Percentiles rank a stretch among this genome's conserved stretches.
phyloP scores from a whole-genome alignment of 2,113 vertebrate species.

The Cinclus cinclus region DNA sequence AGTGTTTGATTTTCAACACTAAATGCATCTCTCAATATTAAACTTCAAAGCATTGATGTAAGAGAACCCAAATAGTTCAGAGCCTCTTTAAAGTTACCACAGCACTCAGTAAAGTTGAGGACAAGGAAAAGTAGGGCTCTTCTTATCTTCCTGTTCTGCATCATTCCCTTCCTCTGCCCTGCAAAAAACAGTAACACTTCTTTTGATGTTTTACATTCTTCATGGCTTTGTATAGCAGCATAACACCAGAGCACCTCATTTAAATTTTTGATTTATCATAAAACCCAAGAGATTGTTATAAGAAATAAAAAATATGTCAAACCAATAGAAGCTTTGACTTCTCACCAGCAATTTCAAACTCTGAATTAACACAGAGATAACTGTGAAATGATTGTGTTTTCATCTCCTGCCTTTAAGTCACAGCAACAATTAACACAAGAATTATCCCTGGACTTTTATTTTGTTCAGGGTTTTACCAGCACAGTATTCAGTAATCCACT shows the following conservation, averaged over 20 bases:
- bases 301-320: neutral
- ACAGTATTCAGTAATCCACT: neutral
- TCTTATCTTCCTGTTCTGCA: neutral
- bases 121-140: slow-evolving; percentile 8
- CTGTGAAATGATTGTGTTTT: neutral
- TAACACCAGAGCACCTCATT: neutral
- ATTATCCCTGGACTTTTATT: neutral
- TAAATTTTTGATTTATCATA: neutral
- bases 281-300: neutral
- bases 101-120: neutral
- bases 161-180: neutral
- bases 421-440: neutral
- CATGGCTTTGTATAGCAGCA: neutral
- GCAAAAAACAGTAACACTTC: neutral
- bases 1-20: neutral
- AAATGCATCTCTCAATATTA: neutral
- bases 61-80: neutral
- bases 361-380: neutral
- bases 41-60: neutral
- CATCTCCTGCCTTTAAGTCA: neutral
- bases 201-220: slow-evolving; percentile 17
- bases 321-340: neutral
- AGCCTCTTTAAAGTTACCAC: neutral
- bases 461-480: neutral
- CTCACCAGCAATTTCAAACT: neutral